These are phyloP conservation scores for Porites lutea DNA, from an alignment of 64 coral and sea anemone genomes.

Conservation along the genomic window DNA sequence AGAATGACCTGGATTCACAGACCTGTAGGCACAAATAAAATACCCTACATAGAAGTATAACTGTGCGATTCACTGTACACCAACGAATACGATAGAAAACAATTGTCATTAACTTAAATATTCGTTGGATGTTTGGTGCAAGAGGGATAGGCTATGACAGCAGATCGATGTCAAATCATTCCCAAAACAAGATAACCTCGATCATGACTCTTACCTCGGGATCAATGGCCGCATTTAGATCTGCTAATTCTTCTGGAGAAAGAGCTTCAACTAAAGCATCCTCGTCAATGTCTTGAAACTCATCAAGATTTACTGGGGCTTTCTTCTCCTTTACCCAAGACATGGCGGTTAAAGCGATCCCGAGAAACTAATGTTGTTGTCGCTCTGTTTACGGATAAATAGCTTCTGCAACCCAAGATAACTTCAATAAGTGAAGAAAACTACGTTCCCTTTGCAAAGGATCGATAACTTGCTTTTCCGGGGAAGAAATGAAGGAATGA, in stretches of 20 bases:
- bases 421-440: background rate
- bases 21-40: background rate
- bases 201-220: constrained; percentile 68
- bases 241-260: constrained; percentile 86
- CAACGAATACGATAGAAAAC: background rate
- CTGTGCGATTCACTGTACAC: background rate
- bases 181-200: background rate
- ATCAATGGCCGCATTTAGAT: constrained; percentile 84
- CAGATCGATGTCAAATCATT: background rate
- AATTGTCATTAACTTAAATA: background rate
- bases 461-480: background rate
- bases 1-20: background rate
- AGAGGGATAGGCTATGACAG: background rate
- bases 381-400: background rate
- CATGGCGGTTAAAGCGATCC: constrained; percentile 32
- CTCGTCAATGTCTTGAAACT: constrained; percentile 86
- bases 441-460: background rate
- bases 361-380: background rate
- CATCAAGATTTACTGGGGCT: constrained; percentile 62
- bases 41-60: background rate
- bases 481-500: background rate
- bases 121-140: background rate
- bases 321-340: constrained; percentile 78
- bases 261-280: constrained; percentile 78
- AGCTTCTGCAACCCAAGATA: background rate